These are phyloP conservation scores for Dicerorhinus sumatrensis DNA, from an alignment of 2,113 vertebrate species.

Conservation along the genomic window DNA sequence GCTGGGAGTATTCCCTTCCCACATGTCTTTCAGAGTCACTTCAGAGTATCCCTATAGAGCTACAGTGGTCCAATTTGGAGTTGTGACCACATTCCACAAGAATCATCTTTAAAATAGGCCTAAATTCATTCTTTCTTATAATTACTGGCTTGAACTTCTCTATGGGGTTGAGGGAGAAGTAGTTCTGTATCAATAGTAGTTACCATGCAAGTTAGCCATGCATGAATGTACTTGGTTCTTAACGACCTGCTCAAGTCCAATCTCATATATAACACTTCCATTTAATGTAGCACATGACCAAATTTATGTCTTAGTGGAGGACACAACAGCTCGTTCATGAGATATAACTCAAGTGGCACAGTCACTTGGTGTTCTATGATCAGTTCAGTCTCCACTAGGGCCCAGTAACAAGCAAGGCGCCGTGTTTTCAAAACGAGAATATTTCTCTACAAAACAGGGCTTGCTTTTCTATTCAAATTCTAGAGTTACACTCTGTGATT, in stretches of 20 bases:
- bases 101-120: not conserved
- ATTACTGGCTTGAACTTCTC: not conserved
- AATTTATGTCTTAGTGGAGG: not conserved
- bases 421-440: conserved; percentile 6
- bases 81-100: not conserved
- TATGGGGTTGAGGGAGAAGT: not conserved
- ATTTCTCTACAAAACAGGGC: not conserved
- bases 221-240: not conserved
- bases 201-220: not conserved
- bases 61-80: not conserved
- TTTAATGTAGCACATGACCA: not conserved
- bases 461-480: not conserved
- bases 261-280: not conserved
- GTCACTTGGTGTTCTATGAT: not conserved
- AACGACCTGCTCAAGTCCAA: not conserved
- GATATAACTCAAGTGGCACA: not conserved
- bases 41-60: not conserved
- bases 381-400: not conserved
- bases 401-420: not conserved
- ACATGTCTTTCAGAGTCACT: not conserved
- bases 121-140: not conserved
- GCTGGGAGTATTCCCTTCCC: not conserved
- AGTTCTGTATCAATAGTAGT: not conserved
- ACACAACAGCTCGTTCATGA: not conserved
- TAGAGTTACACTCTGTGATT: not conserved